Conservation (phyloP, 2,797 vertebrate species). For the Nyctibius grandis region DNA sequence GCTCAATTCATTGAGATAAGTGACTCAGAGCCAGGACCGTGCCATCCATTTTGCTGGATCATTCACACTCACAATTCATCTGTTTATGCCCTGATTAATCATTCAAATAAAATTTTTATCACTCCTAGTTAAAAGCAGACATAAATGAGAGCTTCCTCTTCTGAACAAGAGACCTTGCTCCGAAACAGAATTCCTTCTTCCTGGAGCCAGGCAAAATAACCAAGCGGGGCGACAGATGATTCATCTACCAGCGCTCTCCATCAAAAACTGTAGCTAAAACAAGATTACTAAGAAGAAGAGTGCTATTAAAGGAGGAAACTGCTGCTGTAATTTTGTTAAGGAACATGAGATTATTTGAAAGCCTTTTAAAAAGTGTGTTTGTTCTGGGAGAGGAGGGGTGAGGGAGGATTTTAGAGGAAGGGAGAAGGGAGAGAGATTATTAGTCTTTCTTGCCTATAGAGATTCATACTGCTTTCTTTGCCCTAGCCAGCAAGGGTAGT, state of each 20-base stretch:
- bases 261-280: conserved; percentile 59
- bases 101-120: conserved; percentile 38
- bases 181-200: conserved; percentile 15
- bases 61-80: not conserved
- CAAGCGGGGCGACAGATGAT: conserved; percentile 23
- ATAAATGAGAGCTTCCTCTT: conserved; percentile 17
- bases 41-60: not conserved
- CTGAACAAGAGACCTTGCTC: not conserved
- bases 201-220: conserved; percentile 34
- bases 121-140: conserved; percentile 48
- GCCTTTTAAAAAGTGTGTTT: conserved; percentile 49
- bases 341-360: conserved; percentile 62
- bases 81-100: conserved; percentile 21
- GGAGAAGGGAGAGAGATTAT: not conserved
- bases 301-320: conserved; percentile 62
- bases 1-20: conserved; percentile 31
- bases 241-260: conserved; percentile 8
- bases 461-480: conserved; percentile 17
- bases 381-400: conserved; percentile 21
- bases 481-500: not conserved
- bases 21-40: not conserved
- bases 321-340: conserved; percentile 60
- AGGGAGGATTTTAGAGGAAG: conserved; percentile 39
- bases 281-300: conserved; percentile 59
- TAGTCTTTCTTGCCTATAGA: conserved; percentile 25